Evolutionary conservation across 2,888 invertebrate genomes (phyloP).

Genomic region (Odontomyia ornata): DNA sequence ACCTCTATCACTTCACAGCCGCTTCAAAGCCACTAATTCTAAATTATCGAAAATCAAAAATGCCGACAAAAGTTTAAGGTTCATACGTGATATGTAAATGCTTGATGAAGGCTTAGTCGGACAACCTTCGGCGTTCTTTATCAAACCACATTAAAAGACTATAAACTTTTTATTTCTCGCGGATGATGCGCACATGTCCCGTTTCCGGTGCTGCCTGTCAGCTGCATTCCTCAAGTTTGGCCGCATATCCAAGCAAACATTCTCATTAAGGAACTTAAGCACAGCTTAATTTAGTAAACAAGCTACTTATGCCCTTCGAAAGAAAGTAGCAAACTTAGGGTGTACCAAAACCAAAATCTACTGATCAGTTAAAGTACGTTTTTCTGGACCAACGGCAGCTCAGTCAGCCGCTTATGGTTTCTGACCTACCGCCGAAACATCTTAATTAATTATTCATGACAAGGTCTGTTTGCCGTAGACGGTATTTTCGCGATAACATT

Average conservation of each 20-base stretch:
- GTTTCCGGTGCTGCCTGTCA: background rate
- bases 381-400: too few species aligned
- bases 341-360: too few species aligned
- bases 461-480: background rate
- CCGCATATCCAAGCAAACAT: background rate
- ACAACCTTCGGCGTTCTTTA: background rate
- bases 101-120: background rate
- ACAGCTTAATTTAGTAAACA: too few species aligned
- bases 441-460: background rate
- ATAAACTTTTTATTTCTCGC: background rate
- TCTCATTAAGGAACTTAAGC: background rate
- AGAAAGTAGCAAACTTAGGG: too few species aligned
- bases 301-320: too few species aligned
- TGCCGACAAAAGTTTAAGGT: background rate
- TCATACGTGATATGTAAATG: background rate
- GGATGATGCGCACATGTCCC: background rate
- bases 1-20: background rate
- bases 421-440: too few species aligned
- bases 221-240: background rate
- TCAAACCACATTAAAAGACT: background rate
- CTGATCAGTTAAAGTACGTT: too few species aligned
- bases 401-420: background rate
- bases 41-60: slow-evolving; percentile 3
- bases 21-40: background rate
- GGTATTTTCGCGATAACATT: background rate